phyloP scores from a whole-genome alignment of 2,113 vertebrate species.

The Gopherus evgoodei region DNA sequence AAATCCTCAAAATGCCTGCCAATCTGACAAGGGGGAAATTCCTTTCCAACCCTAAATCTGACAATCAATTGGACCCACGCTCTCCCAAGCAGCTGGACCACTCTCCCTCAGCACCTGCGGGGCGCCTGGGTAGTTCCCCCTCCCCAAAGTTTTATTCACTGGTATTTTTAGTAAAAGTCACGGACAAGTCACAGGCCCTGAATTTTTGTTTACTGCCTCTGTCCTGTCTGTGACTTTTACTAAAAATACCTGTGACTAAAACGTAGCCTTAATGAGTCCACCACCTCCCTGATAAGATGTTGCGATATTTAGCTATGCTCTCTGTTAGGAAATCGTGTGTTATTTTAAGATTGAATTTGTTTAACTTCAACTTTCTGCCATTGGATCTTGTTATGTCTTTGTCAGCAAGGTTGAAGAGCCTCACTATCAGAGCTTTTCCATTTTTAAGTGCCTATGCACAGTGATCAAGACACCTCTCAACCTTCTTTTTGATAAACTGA shows the following conservation, averaged over 20 bases:
- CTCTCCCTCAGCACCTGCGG: no score
- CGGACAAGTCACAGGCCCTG: no score
- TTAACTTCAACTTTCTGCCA: background rate
- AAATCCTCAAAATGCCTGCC: background rate
- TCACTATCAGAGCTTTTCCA: background rate
- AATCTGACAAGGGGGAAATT: no score
- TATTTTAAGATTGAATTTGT: background rate
- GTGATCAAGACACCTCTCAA: background rate
- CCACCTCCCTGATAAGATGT: background rate
- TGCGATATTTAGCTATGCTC: background rate
- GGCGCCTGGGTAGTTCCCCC: no score
- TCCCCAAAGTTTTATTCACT: no score
- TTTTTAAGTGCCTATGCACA: background rate
- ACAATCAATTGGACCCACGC: no score
- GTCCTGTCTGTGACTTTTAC: no score
- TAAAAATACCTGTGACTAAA: no score
- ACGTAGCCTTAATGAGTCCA: background rate
- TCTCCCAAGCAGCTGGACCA: no score
- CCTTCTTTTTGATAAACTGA: background rate
- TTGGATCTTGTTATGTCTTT: no score
- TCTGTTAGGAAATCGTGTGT: background rate
- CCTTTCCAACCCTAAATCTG: background rate
- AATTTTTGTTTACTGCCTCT: no score
- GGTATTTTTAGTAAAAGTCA: no score
- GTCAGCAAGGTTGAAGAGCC: background rate